Base-by-base conservation (phyloP, 2,888 invertebrate genomes). In the Coecobrya sp. region DNA sequence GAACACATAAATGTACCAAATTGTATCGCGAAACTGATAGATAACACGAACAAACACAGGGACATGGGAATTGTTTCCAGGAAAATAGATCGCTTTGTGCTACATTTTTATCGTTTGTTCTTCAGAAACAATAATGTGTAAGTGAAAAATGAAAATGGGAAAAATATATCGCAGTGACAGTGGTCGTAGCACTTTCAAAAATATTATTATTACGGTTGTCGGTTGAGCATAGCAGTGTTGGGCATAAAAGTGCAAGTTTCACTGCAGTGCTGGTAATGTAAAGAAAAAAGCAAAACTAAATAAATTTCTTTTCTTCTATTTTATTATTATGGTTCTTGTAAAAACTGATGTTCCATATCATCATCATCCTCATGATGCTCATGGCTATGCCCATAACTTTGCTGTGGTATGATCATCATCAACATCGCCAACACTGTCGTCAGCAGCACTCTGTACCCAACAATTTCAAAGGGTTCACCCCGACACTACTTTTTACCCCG, bases 261-360 rank as follows among this genome's bases (percentile, higher is more conserved):
- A 62, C 16, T 62, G 8, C 19, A 62, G 16, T 8, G 8, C 7
- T n/a, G 8, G 1, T 62, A 1, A 11, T 62, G 62, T 7, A 30
- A 68, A 36, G 68, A 36, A 30, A 27, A 27, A 16, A 68, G 42
- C 19, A n/a, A 42, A 73, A 73, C 11, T 13, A 45, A n/a, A 36
- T 36, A 36, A 11, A 36, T 70, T 65, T 65, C 16, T 27, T 70
- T 70, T n/a, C 7, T 19, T 45, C 45, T 22, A 42, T 45, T 73
- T 73, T 73, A 45, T 73, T 73, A 22, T 45, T 73, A 73, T 73
- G 42, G 42, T 73, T 73, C n/a, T 16, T 73, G 73, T 73, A 73
- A 73, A 73, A 73, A 73, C 73, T 45, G 45, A 73, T 73, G 73
- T 73, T 73, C 45, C 73, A 73, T 73, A 73, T 73, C 42, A 22